Percentiles rank a stretch among this genome's conserved stretches.
Conservation (phyloP, 2,113 vertebrate genomes). For the Caranx ignobilis region DNA sequence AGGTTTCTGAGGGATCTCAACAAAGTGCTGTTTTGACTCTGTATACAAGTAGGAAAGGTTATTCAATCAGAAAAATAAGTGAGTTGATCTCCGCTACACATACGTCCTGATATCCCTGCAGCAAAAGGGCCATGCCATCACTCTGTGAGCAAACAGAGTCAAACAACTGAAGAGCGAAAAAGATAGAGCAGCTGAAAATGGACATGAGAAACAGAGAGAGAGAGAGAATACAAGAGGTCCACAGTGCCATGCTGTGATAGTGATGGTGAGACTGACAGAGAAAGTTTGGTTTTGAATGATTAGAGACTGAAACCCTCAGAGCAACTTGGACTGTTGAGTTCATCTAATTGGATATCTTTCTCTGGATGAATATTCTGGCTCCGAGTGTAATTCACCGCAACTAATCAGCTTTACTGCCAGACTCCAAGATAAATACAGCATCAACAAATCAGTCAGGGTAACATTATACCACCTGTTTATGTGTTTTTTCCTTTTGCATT, state of each 20-base stretch:
- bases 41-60: neutral
- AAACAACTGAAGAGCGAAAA: neutral
- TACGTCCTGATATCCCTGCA: neutral
- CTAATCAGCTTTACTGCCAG: conserved; percentile 19
- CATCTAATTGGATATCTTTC: conserved; percentile 46
- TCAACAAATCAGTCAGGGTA: neutral
- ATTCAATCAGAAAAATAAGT: neutral
- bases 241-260: neutral
- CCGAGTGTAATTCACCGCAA: conserved; percentile 34
- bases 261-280: neutral
- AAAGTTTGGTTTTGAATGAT: neutral
- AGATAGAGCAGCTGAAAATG: neutral
- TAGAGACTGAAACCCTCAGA: conserved; percentile 16
- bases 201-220: neutral
- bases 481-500: neutral
- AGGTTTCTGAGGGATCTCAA: neutral
- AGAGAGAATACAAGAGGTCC: neutral
- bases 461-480: neutral
- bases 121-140: neutral
- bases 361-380: conserved; percentile 22
- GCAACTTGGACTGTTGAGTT: conserved; percentile 29
- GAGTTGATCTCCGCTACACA: neutral
- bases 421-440: neutral
- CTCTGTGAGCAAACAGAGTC: neutral
- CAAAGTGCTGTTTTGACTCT: neutral